Base-by-base conservation (phyloP, 2,113 vertebrate genomes). In the Syrrhaptes paradoxus region DNA sequence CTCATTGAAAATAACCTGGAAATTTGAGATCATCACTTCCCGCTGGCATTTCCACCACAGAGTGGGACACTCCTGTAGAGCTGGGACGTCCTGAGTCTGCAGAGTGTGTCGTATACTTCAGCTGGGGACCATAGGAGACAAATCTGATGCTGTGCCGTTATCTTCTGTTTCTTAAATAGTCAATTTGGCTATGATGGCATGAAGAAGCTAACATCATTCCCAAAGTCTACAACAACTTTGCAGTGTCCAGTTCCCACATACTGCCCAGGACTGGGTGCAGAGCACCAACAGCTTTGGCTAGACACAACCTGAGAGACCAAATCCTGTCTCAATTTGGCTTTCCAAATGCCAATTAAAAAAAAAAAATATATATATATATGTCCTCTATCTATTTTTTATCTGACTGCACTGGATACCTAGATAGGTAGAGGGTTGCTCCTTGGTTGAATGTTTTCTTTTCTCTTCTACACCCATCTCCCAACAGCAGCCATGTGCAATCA, bases 41-140 rank as follows among this genome's bases (percentile, higher is more conserved):
- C 38, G 55, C 20, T 20, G 63, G 29, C 71, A 36, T 76, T 91
- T 62, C 31, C 89, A 54, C 28, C 59, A 32, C 11, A 11, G 36
- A 43, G 61, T 41, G 38, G n/a, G 72, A 58, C n/a, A 12, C 68
- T 94, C 57, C 45, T 13, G 8, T 31, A 24, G 17, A 71, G 8
- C 49, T 70, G 36, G 7, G 20, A 72, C 38, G 21, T 22, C 21
- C 52, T 17, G 36, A 58, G 24, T 45, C 49, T 85, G 74, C 52
- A 93, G 18, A 72, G 55, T 6, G 3, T 21, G 16, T 32, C 6
- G 3, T 10, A 3, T 11, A 21, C 7, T 63, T 59, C 41, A 45
- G 4, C 0, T 46, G 38, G 18, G 17, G 8, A 86, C 13, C 38
- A 19, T 0, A 38, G 34, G 57, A 83, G 55, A 70, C 24, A 68